Evolutionary conservation across 2,888 invertebrate species (phyloP), one percentile per base, ranked within the genome.

Genomic region (Pseudeuparius sepicola): DNA sequence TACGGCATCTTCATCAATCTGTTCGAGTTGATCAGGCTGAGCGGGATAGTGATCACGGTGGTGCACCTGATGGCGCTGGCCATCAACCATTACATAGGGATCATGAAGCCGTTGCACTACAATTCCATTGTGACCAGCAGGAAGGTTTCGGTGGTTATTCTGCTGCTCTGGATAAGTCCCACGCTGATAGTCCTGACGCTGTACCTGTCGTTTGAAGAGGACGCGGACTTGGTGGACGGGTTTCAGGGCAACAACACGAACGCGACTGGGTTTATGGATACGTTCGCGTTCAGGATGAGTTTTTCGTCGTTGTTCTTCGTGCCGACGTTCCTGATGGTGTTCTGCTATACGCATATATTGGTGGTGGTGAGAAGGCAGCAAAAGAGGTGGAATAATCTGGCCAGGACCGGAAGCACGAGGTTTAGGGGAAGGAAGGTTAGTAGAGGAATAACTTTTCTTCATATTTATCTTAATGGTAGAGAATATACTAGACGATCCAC

Each of bases 81-180:
- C 16, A 56, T 74, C 36, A 77, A 77, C 56, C 78, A 79, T 53
- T 78, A 76, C 59, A 60, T 77, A 24, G 78, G 78, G 11, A 75
- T 75, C 23, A 37, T 54, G 40, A 54, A 54, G 41, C 78, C 78
- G 1, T 62, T 78, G 5, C 75, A 73, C 46, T 75, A 76, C 52
- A 66, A 69, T n/a, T 66, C 70, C 9, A 70, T 69, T 20, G 65
- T 74, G 55, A 72, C 73, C 0, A 61, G 66, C 36, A 54, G 65
- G 24, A 67, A 66, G 41, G 68, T 69, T 2, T 61, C 62, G 30
- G 51, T 64, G 14, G 57, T 67, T 25, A 66, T 71, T 5, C 52
- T 65, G 23, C 40, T 68, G 4, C 57, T 75, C 24, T 78, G 78
- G 78, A 51, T 68, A 1, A 45, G 66, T 6, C 77, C 77, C 0